Evolutionary conservation across 2,113 vertebrate genomes (phyloP), one percentile per base, ranked within the genome.

Genomic region (Percina caprodes): DNA sequence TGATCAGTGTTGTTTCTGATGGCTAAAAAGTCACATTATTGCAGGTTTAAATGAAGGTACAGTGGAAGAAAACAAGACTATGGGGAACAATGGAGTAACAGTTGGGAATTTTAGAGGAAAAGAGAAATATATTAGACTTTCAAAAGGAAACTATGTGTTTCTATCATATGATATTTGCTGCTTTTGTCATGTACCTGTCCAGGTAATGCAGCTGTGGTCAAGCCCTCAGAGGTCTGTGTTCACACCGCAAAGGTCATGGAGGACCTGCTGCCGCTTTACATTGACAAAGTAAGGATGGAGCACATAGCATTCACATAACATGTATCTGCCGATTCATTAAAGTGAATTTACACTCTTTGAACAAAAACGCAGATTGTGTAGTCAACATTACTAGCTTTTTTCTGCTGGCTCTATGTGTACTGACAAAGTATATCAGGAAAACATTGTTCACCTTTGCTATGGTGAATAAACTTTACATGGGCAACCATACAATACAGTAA

Each of bases 131-230:
- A 60, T 62, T 23, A 45, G 45, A 46, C n/a, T 46, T 61, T 66
- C 18, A 26, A 26, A 46, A 66, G 62, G 51, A 5, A 1, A n/a
- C 11, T 6, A 26, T 35, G 7, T 48, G 6, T 23, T 46, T 61
- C 33, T 62, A 2, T 48, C 16, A n/a, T 19, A 61, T 72, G 21
- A 58, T 39, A 18, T 74, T 1, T 59, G 7, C 3, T 77, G 55
- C 35, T 13, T 62, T 54, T 83, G 10, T 69, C 33, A 4, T 69
- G 79, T 62, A 79, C 59, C 69, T 69, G 80, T 84, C 2, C 79
- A 99, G 98, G 98, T 76, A 99, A 99, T 33, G 98, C 98, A 0
- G 97, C 92, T 15, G 95, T 99, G 59, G 66, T 98, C 45, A 99
- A 99, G 85, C 98, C 98, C 0, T 99, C 98, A 0, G 98, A 99